Percentiles rank a stretch among this genome's conserved stretches.
These are phyloP conservation scores for Tenebrio molitor DNA, from an alignment of 1,140 invertebrate genomes.

Conservation along the genomic window DNA sequence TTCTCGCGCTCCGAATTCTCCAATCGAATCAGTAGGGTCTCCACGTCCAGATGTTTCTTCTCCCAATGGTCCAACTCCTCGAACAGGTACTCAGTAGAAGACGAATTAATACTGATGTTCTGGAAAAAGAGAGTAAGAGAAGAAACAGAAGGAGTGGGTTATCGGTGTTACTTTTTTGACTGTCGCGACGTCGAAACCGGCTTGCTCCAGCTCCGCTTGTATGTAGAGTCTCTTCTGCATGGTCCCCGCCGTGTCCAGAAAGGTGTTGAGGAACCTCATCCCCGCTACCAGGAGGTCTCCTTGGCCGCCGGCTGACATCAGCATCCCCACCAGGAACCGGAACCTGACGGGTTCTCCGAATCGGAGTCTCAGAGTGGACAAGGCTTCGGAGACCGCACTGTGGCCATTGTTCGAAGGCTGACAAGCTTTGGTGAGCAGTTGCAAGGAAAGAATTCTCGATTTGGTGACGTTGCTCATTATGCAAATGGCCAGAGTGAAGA, in stretches of 20 bases:
- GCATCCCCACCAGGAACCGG: slow-evolving; percentile 89
- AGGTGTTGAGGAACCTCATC: slow-evolving; percentile 87
- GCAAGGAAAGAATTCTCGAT: slow-evolving; percentile 83
- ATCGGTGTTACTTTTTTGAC: slow-evolving; percentile 83
- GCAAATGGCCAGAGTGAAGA: slow-evolving; percentile 89
- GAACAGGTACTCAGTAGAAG: slow-evolving; percentile 71
- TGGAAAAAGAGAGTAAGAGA: no score
- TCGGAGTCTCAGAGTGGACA: slow-evolving; percentile 87
- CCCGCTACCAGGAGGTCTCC: slow-evolving; percentile 85
- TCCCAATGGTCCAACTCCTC: slow-evolving; percentile 80
- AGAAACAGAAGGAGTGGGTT: no score
- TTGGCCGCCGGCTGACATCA: slow-evolving; percentile 79
- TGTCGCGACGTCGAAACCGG: slow-evolving; percentile 80
- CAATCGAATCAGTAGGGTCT: slow-evolving; percentile 71
- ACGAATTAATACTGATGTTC: slow-evolving; percentile 69
- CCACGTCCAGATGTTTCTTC: slow-evolving; percentile 80
- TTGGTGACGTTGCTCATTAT: slow-evolving; percentile 89
- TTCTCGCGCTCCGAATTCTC: slow-evolving; percentile 72
- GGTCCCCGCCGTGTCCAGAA: slow-evolving; percentile 81
- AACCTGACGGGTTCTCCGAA: slow-evolving; percentile 94
- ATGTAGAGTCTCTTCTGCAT: slow-evolving; percentile 87
- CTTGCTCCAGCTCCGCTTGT: slow-evolving; percentile 89
- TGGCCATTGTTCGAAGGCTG: slow-evolving; percentile 80
- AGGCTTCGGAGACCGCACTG: slow-evolving; percentile 87
- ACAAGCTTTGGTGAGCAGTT: slow-evolving; percentile 83